phyloP scores from a whole-genome alignment of 2,113 vertebrate genomes.

The Burhinus oedicnemus region DNA sequence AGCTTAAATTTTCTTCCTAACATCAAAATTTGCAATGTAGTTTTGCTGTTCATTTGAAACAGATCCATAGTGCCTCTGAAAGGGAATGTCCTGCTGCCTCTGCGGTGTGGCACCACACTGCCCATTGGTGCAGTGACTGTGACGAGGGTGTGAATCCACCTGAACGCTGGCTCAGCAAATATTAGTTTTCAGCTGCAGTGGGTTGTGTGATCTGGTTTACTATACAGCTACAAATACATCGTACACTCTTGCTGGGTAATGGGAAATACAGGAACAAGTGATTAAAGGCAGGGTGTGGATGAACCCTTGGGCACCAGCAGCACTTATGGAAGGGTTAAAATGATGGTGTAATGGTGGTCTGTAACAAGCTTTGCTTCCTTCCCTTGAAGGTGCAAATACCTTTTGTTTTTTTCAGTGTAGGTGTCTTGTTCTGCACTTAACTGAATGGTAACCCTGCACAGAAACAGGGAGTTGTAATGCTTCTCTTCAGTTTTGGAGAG shows the following conservation, averaged over 20 bases:
- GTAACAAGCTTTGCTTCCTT: neutral
- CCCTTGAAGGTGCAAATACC: neutral
- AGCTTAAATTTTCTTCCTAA: neutral
- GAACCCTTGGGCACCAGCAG: neutral
- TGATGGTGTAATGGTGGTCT: neutral
- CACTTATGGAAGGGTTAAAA: neutral
- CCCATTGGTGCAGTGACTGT: neutral
- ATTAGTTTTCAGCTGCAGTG: neutral
- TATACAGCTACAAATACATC: neutral
- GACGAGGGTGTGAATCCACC: neutral
- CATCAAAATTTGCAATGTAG: neutral
- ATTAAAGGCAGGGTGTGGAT: neutral
- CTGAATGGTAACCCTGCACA: neutral
- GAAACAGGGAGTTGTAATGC: neutral
- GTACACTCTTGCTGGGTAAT: neutral
- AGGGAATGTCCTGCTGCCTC: neutral
- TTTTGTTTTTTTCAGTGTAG: neutral
- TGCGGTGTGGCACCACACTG: fast-evolving
- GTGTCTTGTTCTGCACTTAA: neutral
- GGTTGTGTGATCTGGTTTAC: neutral
- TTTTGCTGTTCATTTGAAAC: neutral
- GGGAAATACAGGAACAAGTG: neutral
- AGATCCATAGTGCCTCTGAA: neutral
- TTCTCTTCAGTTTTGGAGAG: neutral
- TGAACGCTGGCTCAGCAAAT: neutral